Percentiles rank a stretch among this genome's conserved stretches.
Evolutionary conservation across 2,113 vertebrate genomes (phyloP).

Genomic region (Garra rufa): DNA sequence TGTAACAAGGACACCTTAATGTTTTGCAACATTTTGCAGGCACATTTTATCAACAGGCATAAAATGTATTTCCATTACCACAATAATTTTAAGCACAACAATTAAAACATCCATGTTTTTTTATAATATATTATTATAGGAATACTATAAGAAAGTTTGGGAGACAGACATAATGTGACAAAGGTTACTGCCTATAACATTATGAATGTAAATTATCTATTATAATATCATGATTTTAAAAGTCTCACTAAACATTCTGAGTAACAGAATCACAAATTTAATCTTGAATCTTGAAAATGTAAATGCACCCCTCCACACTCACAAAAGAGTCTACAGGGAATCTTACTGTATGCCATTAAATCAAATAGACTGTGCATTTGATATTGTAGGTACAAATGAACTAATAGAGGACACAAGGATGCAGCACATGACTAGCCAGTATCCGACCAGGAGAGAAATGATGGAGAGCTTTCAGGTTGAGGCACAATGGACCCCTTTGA

Average conservation of each 20-base stretch:
- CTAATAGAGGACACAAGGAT: constrained; percentile 50
- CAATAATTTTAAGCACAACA: not conserved
- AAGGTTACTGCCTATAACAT: not conserved
- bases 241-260: too few relatives aligned
- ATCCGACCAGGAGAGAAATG: constrained; percentile 60
- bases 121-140: not conserved
- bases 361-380: constrained; percentile 15
- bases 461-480: constrained; percentile 50
- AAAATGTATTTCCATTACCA: not conserved
- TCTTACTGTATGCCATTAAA: constrained; percentile 54
- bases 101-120: too few relatives aligned
- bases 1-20: too few relatives aligned
- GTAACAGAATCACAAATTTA: not conserved
- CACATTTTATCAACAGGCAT: too few relatives aligned
- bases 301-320: not conserved
- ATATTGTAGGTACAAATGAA: constrained; percentile 62
- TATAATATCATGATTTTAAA: not conserved
- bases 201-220: not conserved
- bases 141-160: not conserved
- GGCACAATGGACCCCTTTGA: constrained; percentile 51
- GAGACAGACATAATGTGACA: not conserved
- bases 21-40: too few relatives aligned
- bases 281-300: not conserved
- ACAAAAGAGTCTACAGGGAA: constrained; percentile 47
- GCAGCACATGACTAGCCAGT: constrained; percentile 52